Evolutionary conservation across 1,140 invertebrate genomes (phyloP), one percentile per base, ranked within the genome.

Genomic region (Bilobella aurantiaca): DNA sequence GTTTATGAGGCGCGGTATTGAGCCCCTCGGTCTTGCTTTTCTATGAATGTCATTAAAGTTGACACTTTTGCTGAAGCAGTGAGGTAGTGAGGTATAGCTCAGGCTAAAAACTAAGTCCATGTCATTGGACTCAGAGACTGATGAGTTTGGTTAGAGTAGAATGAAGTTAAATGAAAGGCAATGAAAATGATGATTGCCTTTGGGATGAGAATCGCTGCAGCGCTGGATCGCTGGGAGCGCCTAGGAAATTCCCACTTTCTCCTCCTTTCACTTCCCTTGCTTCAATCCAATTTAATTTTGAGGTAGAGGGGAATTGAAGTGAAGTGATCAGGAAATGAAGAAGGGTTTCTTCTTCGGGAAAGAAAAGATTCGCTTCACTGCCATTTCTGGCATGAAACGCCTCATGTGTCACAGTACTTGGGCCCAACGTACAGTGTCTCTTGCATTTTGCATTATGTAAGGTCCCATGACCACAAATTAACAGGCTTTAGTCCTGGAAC

Each of bases 121-220:
- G 59, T 8, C 16, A 34, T 25, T 31, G 29, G 42, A 61, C 30
- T 23, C 23, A 2, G 61, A 53, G 37, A 63, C 42, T 63, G 61
- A 63, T 63, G 61, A 63, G 42, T 46, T 63, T 63, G 21, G 21
- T n/a, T 23, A 46, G 61, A 63, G 49, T 18, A 25, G 42, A 46
- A 25, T 47, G 42, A 21, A 46, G 46, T 34, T 25, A 34, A 34
- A 62, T 32, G 32, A 34, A 62, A 46, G 32, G 28, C 28, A 62
- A 29, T 32, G 25, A 63, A 46, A 63, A 27, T 64, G 49, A 58
- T 64, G 49, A 64, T 64, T 64, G 63, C 63, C 47, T 64, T 58
- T 64, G 49, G 63, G 63, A 64, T 25, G 34, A 42, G 34, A 18
- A 8, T 12, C 34, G 34, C 34, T 42, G 34, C 34, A 12, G n/a